Evolutionary conservation across 2,888 invertebrate genomes (phyloP).

Genomic region (Petrolisthes manimaculis): DNA sequence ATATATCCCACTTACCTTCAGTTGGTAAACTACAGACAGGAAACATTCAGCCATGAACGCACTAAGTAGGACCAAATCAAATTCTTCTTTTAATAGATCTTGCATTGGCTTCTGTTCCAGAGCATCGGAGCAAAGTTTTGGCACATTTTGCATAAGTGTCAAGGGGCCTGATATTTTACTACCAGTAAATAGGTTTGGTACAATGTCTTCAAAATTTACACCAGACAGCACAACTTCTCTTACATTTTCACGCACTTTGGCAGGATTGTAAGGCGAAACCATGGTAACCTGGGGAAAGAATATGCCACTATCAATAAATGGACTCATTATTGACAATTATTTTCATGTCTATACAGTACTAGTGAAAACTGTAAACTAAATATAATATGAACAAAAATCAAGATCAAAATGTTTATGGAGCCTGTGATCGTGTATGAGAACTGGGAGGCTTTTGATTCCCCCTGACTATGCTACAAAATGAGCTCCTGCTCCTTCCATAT

Average conservation of each 20-base stretch:
- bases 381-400: not conserved
- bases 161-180: not conserved
- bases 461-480: no score
- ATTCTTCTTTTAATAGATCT: conserved; percentile 41
- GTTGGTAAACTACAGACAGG: conserved; percentile 32
- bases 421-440: no score
- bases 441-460: no score
- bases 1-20: conserved; percentile 40
- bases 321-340: not conserved
- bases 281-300: conserved; percentile 31
- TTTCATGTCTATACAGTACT: not conserved
- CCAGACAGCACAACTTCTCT: conserved; percentile 23
- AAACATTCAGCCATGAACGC: conserved; percentile 50
- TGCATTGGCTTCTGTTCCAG: conserved; percentile 22
- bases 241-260: conserved; percentile 23
- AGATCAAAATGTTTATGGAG: not conserved
- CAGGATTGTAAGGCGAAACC: conserved; percentile 29
- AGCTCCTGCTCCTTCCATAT: no score
- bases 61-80: conserved; percentile 42
- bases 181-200: conserved; percentile 30
- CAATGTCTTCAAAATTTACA: not conserved
- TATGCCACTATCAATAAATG: not conserved
- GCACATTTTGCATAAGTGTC: not conserved
- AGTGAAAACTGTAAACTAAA: not conserved
- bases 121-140: conserved; percentile 39